Evolutionary conservation across 2,113 vertebrate species (phyloP).

Genomic region (Laticauda laticaudata): DNA sequence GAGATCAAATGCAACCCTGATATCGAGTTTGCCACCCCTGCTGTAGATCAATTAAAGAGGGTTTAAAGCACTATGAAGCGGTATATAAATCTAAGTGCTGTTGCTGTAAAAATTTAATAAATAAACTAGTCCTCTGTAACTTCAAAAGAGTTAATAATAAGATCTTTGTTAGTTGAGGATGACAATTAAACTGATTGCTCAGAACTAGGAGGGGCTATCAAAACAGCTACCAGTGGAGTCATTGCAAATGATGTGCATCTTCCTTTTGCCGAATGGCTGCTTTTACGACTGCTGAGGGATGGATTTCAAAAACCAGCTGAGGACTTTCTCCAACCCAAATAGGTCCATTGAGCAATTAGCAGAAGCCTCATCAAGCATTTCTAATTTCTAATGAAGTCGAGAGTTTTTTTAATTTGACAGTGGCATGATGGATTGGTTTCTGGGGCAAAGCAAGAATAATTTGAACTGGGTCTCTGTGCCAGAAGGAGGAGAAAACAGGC

Average conservation of each 20-base stretch:
- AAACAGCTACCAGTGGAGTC: conserved; percentile 42
- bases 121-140: not conserved
- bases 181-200: not conserved
- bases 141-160: not conserved
- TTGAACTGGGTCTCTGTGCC: not conserved
- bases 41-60: too few relatives aligned
- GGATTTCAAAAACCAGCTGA: conserved; percentile 6
- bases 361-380: not conserved
- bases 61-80: too few relatives aligned
- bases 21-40: too few relatives aligned
- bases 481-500: not conserved
- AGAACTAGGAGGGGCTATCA: not conserved
- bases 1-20: too few relatives aligned
- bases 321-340: conserved; percentile 36
- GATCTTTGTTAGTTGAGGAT: not conserved
- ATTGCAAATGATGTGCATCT: conserved; percentile 27
- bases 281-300: conserved; percentile 32
- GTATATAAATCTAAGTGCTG: too few relatives aligned
- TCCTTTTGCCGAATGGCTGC: conserved; percentile 2
- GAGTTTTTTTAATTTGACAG: conserved; percentile 32
- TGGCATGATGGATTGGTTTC: conserved; percentile 20
- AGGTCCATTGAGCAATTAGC: conserved; percentile 28
- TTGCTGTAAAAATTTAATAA: not conserved
- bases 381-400: conserved; percentile 7
- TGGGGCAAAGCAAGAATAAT: not conserved